Percentiles rank a stretch among this genome's conserved stretches.
Evolutionary conservation across 2,888 invertebrate species (phyloP).

Genomic region (Lepidochitona cinerea): DNA sequence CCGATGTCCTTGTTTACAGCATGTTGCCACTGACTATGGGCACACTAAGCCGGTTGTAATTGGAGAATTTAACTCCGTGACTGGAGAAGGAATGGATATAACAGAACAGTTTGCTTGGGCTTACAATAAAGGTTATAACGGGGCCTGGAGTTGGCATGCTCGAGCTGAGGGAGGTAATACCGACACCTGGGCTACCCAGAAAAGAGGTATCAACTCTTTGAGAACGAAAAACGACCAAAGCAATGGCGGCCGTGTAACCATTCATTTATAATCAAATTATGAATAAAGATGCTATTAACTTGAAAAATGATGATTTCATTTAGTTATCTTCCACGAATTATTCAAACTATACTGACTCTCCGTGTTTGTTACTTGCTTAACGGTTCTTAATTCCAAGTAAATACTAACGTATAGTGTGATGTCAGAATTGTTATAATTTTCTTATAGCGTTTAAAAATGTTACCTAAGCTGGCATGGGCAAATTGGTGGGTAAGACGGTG

Average conservation of each 20-base stretch:
- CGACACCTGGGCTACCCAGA: constrained; percentile 1
- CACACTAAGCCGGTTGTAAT: constrained; percentile 23
- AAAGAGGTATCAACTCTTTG: neutral
- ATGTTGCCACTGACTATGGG: constrained; percentile 12
- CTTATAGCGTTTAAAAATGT: too few species aligned
- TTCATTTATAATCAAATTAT: neutral
- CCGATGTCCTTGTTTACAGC: too few species aligned
- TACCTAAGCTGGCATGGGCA: too few species aligned
- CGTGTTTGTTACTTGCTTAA: too few species aligned
- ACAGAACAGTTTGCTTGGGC: neutral
- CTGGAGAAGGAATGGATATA: constrained; percentile 6
- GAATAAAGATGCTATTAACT: too few species aligned
- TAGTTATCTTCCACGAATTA: too few species aligned
- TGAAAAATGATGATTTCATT: too few species aligned
- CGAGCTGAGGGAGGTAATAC: neutral
- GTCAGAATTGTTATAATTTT: too few species aligned
- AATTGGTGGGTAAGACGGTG: too few species aligned
- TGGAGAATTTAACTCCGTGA: constrained; percentile 27
- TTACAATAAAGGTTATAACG: constrained; percentile 10
- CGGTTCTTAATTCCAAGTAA: too few species aligned
- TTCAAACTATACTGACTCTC: too few species aligned
- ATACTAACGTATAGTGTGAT: too few species aligned
- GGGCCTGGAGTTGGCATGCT: constrained; percentile 16
- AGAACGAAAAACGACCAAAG: neutral
- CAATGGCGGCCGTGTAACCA: neutral